These are phyloP conservation scores for Steinernema hermaphroditum DNA, from an alignment of 2,888 invertebrate species.

Conservation along the genomic window DNA sequence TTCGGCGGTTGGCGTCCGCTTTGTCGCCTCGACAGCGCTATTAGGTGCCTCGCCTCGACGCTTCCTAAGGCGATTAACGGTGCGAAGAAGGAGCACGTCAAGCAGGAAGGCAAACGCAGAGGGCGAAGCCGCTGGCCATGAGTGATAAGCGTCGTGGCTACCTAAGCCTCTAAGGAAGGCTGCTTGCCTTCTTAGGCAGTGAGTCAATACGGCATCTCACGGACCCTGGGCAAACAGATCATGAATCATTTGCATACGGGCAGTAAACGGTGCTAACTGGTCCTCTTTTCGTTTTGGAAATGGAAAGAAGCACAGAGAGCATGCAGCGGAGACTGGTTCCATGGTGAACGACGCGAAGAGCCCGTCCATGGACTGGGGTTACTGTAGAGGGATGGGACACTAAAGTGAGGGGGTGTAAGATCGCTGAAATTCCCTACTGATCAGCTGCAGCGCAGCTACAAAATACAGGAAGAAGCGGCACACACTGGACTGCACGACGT, in stretches of 20 bases:
- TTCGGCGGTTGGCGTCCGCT: conserved; percentile 1
- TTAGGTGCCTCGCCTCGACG: not conserved
- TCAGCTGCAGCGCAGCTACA: not conserved
- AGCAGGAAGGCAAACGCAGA: conserved; percentile 9
- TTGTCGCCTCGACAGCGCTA: conserved; percentile 2
- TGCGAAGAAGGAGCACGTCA: not conserved
- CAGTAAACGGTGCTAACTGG: not conserved
- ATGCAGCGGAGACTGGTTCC: not conserved
- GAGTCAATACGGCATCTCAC: conserved; percentile 14
- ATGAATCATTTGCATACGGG: conserved; percentile 19
- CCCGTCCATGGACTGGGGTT: not conserved
- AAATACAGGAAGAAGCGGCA: too few relatives aligned
- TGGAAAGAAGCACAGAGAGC: not conserved
- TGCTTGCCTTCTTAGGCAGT: not conserved
- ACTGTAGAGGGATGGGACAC: not conserved
- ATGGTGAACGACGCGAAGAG: not conserved
- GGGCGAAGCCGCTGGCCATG: conserved; percentile 1
- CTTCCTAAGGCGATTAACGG: conserved; percentile 6
- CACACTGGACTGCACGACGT: too few relatives aligned
- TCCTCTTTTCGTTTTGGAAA: not conserved
- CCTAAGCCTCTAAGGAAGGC: conserved; percentile 3
- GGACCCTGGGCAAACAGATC: conserved; percentile 1
- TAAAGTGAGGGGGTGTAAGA: not conserved
- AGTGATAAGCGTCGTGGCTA: conserved; percentile 12
- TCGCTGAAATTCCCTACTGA: not conserved